Evolutionary conservation across 1,140 invertebrate species (phyloP).

Genomic region (Bombus vancouverensis): DNA sequence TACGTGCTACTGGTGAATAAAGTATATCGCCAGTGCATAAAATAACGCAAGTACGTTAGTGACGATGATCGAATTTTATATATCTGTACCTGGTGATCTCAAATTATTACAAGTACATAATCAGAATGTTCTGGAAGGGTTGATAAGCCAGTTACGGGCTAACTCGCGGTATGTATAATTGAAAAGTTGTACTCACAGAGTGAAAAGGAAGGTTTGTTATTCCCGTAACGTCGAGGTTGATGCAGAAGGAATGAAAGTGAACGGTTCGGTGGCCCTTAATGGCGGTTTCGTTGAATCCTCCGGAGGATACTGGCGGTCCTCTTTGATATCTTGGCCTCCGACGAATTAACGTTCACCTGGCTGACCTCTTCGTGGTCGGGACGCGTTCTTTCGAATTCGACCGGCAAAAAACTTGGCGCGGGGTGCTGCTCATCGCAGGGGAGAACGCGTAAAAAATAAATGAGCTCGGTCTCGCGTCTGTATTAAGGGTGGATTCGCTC

Average conservation of each 20-base stretch:
- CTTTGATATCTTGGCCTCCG: constrained; percentile 56
- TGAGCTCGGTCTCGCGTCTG: constrained; percentile 15
- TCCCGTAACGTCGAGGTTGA: background rate
- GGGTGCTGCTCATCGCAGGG: constrained; percentile 40
- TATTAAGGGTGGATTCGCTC: constrained; percentile 33
- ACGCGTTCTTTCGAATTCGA: background rate
- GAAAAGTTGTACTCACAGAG: background rate
- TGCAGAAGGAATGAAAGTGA: background rate
- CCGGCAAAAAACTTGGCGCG: constrained; percentile 30
- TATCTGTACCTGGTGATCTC: too few relatives aligned
- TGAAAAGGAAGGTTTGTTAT: constrained; percentile 6
- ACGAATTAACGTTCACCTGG: constrained; percentile 59
- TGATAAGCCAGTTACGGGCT: background rate
- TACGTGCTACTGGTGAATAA: too few relatives aligned
- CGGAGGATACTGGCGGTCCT: constrained; percentile 30
- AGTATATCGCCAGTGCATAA: too few relatives aligned
- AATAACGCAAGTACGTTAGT: too few relatives aligned
- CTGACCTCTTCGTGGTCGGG: constrained; percentile 55
- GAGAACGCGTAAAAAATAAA: constrained; percentile 54
- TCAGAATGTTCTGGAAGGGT: background rate
- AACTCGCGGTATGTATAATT: background rate
- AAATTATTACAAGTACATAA: too few relatives aligned
- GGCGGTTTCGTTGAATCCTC: constrained; percentile 47
- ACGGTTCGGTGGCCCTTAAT: constrained; percentile 42
- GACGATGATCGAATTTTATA: too few relatives aligned